phyloP scores from a whole-genome alignment of 1,140 invertebrate species.

The Laupala kohalensis region DNA sequence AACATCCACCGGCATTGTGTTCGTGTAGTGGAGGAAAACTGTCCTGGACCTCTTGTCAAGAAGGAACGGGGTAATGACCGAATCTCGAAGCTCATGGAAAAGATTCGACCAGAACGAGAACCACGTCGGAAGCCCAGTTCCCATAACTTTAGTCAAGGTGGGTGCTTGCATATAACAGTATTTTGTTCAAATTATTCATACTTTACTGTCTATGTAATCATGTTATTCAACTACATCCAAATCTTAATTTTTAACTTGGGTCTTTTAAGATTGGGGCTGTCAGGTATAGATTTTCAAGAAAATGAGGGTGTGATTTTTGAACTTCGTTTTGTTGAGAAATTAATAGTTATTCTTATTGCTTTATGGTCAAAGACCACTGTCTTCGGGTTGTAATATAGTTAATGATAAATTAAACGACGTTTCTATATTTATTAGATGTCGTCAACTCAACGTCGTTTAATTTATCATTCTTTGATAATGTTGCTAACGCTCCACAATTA shows the following conservation, averaged over 20 bases:
- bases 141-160: constrained; percentile 34
- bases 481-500: no score
- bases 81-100: constrained; percentile 63
- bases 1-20: constrained; percentile 79
- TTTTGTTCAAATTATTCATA: not conserved
- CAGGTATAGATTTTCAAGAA: no score
- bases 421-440: no score
- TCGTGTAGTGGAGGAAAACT: constrained; percentile 67
- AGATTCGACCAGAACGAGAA: constrained; percentile 44
- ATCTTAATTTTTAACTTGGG: not conserved
- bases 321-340: no score
- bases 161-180: constrained; percentile 19
- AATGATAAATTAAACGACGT: no score
- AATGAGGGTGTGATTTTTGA: no score
- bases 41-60: constrained; percentile 59
- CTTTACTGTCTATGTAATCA: not conserved
- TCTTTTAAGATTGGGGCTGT: not conserved
- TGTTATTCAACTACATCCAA: not conserved
- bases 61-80: constrained; percentile 50
- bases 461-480: no score
- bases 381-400: no score
- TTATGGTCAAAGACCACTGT: no score
- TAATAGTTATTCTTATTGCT: no score
- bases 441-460: no score
- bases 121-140: constrained; percentile 33